phyloP scores from a whole-genome alignment of 2,797 vertebrate genomes.

The Hypotaenidia okinawae region DNA sequence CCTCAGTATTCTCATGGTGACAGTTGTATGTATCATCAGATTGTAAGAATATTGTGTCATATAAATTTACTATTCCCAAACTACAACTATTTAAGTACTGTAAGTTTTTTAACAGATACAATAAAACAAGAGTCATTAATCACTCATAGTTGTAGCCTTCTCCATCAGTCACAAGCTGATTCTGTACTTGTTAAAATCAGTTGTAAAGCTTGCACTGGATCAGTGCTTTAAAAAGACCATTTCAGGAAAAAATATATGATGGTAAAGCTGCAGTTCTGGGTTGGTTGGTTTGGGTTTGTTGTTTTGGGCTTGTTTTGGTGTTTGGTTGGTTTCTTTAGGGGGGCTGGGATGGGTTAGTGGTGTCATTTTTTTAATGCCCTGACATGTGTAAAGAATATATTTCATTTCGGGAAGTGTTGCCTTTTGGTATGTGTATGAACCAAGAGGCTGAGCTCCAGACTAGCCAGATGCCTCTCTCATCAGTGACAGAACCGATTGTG shows the following conservation, averaged over 20 bases:
- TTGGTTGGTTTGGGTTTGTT: background rate
- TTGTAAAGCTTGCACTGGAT: background rate
- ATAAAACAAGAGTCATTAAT: background rate
- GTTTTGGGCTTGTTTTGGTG: too few relatives aligned
- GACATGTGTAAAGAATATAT: background rate
- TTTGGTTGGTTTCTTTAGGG: background rate
- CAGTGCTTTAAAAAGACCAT: background rate
- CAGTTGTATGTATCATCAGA: background rate
- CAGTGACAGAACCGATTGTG: conserved; percentile 33
- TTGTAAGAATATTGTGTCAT: background rate
- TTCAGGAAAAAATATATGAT: background rate
- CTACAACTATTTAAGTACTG: background rate
- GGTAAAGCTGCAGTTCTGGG: background rate
- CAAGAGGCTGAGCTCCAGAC: background rate
- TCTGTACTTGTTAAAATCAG: background rate
- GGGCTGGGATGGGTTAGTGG: background rate
- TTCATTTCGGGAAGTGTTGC: background rate
- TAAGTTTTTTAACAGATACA: background rate
- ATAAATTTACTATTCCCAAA: background rate
- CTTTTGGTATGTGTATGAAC: background rate
- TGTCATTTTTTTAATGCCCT: background rate
- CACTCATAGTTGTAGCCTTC: background rate
- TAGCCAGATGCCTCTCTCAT: background rate
- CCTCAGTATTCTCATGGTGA: background rate
- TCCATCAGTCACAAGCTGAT: background rate